phyloP scores from a whole-genome alignment of 2,888 invertebrate species.

The Heterodera filipjevi region DNA sequence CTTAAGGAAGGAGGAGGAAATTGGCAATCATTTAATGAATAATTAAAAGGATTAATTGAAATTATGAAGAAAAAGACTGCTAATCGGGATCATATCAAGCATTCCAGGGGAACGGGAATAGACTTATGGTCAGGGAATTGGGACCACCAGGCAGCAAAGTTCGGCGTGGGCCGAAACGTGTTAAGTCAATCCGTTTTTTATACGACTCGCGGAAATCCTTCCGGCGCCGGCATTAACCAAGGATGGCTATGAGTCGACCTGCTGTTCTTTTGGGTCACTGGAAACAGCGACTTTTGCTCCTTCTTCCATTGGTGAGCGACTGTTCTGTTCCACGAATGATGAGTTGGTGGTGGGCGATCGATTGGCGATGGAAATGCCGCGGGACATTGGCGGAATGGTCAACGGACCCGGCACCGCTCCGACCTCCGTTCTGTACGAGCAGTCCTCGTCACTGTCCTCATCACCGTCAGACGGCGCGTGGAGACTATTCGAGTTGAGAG shows the following conservation, averaged over 20 bases:
- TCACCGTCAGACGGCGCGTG: neutral
- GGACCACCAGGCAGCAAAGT: no score
- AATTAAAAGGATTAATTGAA: no score
- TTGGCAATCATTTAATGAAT: no score
- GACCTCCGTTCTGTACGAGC: conserved; percentile 4
- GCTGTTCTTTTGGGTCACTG: neutral
- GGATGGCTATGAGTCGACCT: no score
- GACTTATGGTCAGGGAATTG: no score
- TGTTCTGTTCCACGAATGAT: neutral
- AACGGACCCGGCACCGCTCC: neutral
- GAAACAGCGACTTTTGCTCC: neutral
- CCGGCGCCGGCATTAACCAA: no score
- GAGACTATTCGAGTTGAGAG: neutral
- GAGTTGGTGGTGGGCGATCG: neutral
- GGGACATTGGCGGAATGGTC: neutral
- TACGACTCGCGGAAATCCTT: no score
- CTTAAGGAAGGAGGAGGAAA: neutral
- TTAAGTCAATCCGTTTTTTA: no score
- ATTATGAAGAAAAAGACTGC: no score
- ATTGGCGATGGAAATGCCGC: neutral
- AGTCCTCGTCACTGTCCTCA: conserved; percentile 4
- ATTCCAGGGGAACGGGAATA: no score
- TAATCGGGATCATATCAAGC: no score
- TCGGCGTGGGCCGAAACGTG: no score
- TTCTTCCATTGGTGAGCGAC: neutral